These are phyloP conservation scores for Dendropsophus ebraccatus DNA, from an alignment of 2,113 vertebrate species.

Conservation along the genomic window DNA sequence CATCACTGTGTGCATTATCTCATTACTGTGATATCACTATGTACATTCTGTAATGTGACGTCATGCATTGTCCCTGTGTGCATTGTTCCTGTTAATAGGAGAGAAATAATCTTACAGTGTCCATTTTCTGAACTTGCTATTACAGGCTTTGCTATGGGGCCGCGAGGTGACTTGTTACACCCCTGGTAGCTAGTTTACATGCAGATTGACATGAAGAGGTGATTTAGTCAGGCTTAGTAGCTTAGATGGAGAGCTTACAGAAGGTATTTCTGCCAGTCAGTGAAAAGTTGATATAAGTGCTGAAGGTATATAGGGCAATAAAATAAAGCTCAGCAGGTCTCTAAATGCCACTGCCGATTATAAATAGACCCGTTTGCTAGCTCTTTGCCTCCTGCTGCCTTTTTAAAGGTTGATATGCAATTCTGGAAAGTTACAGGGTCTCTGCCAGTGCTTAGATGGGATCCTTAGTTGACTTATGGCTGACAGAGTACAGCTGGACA, in stretches of 20 bases:
- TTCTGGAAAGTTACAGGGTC: slow-evolving; percentile 9
- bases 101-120: too few relatives aligned
- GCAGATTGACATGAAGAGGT: background rate
- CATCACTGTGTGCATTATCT: too few relatives aligned
- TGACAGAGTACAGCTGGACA: slow-evolving; percentile 13
- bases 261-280: background rate
- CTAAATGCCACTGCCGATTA: slow-evolving; percentile 37
- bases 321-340: slow-evolving; percentile 33
- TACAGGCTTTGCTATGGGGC: too few relatives aligned
- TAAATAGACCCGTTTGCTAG: slow-evolving; percentile 46
- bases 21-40: too few relatives aligned
- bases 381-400: slow-evolving; percentile 20
- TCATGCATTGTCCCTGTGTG: too few relatives aligned
- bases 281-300: background rate
- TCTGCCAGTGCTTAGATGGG: slow-evolving; percentile 24
- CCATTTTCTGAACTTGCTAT: too few relatives aligned
- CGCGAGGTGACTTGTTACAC: too few relatives aligned
- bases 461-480: slow-evolving; percentile 42
- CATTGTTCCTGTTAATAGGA: too few relatives aligned
- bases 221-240: background rate
- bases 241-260: background rate
- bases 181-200: background rate
- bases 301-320: slow-evolving; percentile 18
- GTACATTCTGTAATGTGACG: too few relatives aligned
- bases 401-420: slow-evolving; percentile 40